Percentiles rank a stretch among this genome's conserved stretches.
These are phyloP conservation scores for Pachyuromys duprasi DNA, from an alignment of 2,797 vertebrate species.

Conservation along the genomic window DNA sequence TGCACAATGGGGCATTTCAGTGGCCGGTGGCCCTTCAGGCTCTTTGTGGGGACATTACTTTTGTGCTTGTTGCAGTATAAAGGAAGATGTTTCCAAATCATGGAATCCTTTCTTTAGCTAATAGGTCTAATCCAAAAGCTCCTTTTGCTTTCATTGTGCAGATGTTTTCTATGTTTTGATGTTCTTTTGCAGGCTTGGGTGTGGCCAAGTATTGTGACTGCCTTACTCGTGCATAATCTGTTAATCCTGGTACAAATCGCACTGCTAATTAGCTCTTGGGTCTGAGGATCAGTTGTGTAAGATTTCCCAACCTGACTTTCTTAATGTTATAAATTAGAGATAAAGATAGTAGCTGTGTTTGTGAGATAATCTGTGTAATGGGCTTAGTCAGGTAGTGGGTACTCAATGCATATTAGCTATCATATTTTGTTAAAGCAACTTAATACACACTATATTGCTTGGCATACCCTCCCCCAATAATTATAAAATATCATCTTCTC, in stretches of 20 bases:
- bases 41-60: not conserved
- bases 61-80: not conserved
- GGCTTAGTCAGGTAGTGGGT: not conserved
- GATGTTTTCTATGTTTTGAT: not conserved
- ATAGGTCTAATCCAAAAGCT: not conserved
- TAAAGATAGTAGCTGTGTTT: conserved; percentile 42
- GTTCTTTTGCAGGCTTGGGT: not conserved
- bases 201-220: not conserved
- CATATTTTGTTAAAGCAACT: conserved; percentile 47
- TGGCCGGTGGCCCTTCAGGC: not conserved
- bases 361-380: conserved; percentile 45
- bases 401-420: conserved; percentile 1
- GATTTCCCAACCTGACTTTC: conserved; percentile 54
- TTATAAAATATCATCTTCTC: not conserved
- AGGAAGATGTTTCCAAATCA: conserved; percentile 29
- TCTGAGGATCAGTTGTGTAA: conserved; percentile 37
- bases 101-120: not conserved
- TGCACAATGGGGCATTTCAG: no score
- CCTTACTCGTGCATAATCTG: not conserved
- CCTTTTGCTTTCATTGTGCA: not conserved
- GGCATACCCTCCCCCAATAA: not conserved
- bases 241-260: conserved; percentile 32
- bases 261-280: conserved; percentile 42
- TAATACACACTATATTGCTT: conserved; percentile 13
- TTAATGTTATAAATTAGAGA: conserved; percentile 28